Base-by-base conservation (phyloP, 1,140 invertebrate genomes). In the Laupala kohalensis region DNA sequence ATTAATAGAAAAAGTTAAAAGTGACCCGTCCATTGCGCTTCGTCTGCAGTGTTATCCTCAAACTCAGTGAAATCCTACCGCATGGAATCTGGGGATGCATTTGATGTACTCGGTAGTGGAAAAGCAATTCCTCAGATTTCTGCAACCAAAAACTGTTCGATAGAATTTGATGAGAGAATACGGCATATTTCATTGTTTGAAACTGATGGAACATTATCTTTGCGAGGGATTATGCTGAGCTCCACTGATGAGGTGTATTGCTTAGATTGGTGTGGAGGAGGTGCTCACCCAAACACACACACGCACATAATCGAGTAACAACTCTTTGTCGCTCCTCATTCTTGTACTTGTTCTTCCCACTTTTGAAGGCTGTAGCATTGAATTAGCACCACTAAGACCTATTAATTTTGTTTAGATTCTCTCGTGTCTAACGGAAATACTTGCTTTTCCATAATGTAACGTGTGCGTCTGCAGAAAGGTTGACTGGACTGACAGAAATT, bases 1-100 rank as follows among this genome's bases (percentile, higher is more conserved):
- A 82, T 99, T 99, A 81, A 97, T 98, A 77, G 96, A 98, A 83
- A 96, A 96, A 72, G 96, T 96, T 74, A 98, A 97, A 82, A 97
- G 93, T 84, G 96, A 98, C 83, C 96, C 96, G 25, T 98, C 95
- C 73, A 99, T 99, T 79, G 96, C 98, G 71, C 89, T 95, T 80
- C 88, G 98, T 77, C 86, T 97, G 78, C 95, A 97, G 84, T 97
- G 94, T 85, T 94, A 96, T 84, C 93, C 94, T 68, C 92, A 94
- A 81, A 87, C 90, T 79, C 91, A 93, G 85, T 88, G 75, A 72
- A 64, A 25, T 12, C 6, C 19, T 6, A 62, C 15, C 65, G 5
- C 13, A 15, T 67, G 65, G 15, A 67, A 23, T 1, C 9, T 53
- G 37, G 9, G 9, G 37, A 53, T 53, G 24, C 27, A 23, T 68